These are phyloP conservation scores for Leistus spinibarbis DNA, from an alignment of 2,888 invertebrate species.

Conservation along the genomic window DNA sequence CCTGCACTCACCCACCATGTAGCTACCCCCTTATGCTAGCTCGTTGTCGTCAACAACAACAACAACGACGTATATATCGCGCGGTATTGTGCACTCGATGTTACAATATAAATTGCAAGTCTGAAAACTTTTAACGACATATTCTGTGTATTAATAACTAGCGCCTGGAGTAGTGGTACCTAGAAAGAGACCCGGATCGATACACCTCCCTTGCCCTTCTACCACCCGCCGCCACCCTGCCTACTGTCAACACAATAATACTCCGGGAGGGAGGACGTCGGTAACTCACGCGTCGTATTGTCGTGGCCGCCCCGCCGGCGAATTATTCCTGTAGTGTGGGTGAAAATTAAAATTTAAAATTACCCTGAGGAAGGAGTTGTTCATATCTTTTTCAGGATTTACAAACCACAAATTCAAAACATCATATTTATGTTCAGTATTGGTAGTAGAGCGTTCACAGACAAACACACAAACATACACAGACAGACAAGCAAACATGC, in stretches of 20 bases:
- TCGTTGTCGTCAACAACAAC: conserved; percentile 21
- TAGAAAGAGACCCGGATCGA: conserved; percentile 49
- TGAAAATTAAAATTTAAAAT: neutral
- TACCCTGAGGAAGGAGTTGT: conserved; percentile 37
- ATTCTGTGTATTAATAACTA: conserved; percentile 58
- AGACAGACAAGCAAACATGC: neutral
- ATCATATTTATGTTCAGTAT: conserved; percentile 38
- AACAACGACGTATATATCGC: conserved; percentile 25
- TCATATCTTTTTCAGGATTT: conserved; percentile 25
- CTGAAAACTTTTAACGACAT: conserved; percentile 60
- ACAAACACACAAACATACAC: neutral
- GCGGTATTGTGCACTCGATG: conserved; percentile 30
- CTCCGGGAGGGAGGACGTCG: neutral
- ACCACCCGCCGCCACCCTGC: neutral
- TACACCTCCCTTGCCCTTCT: conserved; percentile 41
- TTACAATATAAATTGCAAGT: conserved; percentile 50
- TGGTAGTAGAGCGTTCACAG: conserved; percentile 15
- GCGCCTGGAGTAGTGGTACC: conserved; percentile 54
- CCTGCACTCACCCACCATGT: neutral
- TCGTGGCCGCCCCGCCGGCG: neutral
- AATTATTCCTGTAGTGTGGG: neutral
- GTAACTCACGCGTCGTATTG: neutral
- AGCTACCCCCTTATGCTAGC: neutral
- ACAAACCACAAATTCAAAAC: conserved; percentile 20
- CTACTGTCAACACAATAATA: conserved; percentile 4